phyloP scores from a whole-genome alignment of 2,888 invertebrate genomes.

The Nasonovia ribisnigri region DNA sequence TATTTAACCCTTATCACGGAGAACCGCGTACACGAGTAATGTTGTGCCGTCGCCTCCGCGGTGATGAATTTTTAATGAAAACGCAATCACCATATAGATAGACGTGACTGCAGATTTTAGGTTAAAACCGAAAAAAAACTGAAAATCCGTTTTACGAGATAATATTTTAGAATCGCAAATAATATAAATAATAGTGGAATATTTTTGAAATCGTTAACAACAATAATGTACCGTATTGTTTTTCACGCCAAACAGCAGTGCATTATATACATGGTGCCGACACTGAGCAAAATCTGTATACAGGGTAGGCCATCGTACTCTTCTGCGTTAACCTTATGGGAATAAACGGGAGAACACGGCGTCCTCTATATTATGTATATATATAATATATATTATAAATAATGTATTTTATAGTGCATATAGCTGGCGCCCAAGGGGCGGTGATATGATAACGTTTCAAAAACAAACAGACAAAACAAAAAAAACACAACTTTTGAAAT shows the following conservation, averaged over 20 bases:
- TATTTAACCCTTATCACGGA: background rate
- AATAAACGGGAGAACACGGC: background rate
- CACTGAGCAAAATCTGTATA: background rate
- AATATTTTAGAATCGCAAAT: background rate
- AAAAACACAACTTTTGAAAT: constrained; percentile 24
- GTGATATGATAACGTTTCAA: constrained; percentile 34
- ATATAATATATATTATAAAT: background rate
- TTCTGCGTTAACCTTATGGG: background rate
- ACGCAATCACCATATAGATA: background rate
- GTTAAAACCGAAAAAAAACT: background rate
- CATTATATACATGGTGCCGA: background rate
- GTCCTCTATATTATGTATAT: background rate
- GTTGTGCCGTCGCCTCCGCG: background rate
- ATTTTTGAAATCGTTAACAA: background rate
- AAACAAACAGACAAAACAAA: background rate
- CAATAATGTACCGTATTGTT: background rate
- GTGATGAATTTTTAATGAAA: background rate
- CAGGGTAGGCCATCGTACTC: background rate
- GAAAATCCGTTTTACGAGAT: background rate
- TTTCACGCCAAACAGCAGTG: background rate
- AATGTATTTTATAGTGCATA: background rate
- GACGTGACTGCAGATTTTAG: background rate
- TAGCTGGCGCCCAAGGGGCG: background rate
- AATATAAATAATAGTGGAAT: background rate
- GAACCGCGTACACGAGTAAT: background rate